Evolutionary conservation across 2,888 invertebrate genomes (phyloP).

Genomic region (Strigamia maritima): DNA sequence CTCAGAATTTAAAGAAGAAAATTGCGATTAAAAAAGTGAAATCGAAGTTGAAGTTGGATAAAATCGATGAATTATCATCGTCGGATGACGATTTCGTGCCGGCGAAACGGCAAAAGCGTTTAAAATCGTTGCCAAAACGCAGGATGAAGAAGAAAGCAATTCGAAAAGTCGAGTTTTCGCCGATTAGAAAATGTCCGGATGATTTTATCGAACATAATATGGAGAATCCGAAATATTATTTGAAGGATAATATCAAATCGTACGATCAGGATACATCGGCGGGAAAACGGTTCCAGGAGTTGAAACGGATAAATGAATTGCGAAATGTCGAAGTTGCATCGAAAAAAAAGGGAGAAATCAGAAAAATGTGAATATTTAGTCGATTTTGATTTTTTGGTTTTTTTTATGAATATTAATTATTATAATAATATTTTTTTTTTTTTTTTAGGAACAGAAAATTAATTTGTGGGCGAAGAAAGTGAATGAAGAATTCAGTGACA

Average conservation of each 20-base stretch:
- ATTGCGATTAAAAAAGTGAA: too few species aligned
- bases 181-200: background rate
- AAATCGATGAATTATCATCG: background rate
- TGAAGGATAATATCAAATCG: background rate
- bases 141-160: background rate
- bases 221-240: background rate
- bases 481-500: constrained; percentile 34
- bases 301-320: background rate
- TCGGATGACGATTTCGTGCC: background rate
- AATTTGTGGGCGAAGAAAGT: background rate
- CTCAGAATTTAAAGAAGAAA: too few species aligned
- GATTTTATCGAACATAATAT: background rate
- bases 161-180: background rate
- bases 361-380: background rate
- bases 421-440: constrained; percentile 28
- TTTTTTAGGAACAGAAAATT: background rate
- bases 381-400: background rate
- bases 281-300: background rate
- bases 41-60: too few species aligned
- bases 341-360: background rate
- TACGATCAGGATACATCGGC: background rate
- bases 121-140: background rate
- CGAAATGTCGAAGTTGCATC: background rate
- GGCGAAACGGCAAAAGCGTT: background rate
- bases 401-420: background rate